phyloP scores from a whole-genome alignment of 2,888 invertebrate species.

The Drosophila mimica region DNA sequence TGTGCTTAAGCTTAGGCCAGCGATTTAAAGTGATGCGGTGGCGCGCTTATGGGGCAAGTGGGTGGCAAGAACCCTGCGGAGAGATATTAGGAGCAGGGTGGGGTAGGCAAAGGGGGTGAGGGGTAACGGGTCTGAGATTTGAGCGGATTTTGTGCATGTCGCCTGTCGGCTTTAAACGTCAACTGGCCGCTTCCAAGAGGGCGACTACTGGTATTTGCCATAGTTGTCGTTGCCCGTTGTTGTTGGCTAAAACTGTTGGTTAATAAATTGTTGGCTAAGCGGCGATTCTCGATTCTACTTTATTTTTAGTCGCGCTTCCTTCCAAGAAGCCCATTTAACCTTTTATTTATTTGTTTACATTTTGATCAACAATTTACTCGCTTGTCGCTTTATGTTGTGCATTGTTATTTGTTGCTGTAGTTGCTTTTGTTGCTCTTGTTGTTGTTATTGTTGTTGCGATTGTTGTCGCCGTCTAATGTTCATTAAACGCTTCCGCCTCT shows the following conservation, averaged over 20 bases:
- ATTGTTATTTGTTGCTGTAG: background rate
- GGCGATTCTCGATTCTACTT: slow-evolving; percentile 34
- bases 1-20: slow-evolving; percentile 59
- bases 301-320: slow-evolving; percentile 15
- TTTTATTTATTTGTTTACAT: slow-evolving; percentile 49
- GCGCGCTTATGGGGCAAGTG: background rate
- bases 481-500: slow-evolving; percentile 73
- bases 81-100: background rate
- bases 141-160: slow-evolving; percentile 73
- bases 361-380: slow-evolving; percentile 41
- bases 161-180: slow-evolving; percentile 73
- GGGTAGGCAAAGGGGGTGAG: background rate
- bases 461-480: slow-evolving; percentile 61
- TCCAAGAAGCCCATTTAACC: slow-evolving; percentile 19
- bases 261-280: slow-evolving; percentile 65
- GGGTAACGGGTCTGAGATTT: slow-evolving; percentile 18
- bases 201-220: slow-evolving; percentile 48
- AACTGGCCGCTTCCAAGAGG: slow-evolving; percentile 46
- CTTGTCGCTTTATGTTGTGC: slow-evolving; percentile 16
- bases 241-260: slow-evolving; percentile 18
- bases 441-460: slow-evolving; percentile 37
- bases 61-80: background rate
- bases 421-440: slow-evolving; percentile 2
- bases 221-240: slow-evolving; percentile 12
- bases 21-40: slow-evolving; percentile 46